These are phyloP conservation scores for Dolichoris vasculosae DNA, from an alignment of 1,140 invertebrate species.

Conservation along the genomic window DNA sequence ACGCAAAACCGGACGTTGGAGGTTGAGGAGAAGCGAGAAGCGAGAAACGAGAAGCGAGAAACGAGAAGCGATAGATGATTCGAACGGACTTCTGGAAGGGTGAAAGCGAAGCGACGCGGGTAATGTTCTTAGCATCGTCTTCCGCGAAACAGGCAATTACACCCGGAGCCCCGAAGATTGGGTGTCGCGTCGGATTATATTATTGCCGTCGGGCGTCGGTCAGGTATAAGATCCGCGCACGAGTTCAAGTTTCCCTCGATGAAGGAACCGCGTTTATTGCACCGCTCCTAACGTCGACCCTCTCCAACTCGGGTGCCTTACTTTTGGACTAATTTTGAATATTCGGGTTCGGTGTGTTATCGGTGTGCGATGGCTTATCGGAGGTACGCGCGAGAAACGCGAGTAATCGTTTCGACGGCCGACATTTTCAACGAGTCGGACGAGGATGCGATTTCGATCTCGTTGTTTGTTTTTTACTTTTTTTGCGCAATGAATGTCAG, in stretches of 20 bases:
- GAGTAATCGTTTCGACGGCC: background rate
- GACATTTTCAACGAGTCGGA: too few relatives aligned
- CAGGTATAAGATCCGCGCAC: background rate
- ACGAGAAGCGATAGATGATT: too few relatives aligned
- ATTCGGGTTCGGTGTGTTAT: background rate
- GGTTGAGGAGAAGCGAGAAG: background rate
- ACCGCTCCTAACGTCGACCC: background rate
- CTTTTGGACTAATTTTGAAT: background rate
- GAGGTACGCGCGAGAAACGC: background rate
- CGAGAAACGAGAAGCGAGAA: background rate
- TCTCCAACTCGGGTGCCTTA: background rate
- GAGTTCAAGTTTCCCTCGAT: background rate
- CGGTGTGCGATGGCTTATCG: too few relatives aligned
- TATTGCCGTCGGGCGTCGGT: background rate
- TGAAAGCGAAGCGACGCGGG: background rate
- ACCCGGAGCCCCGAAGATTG: background rate
- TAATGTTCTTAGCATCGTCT: background rate
- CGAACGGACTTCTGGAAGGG: background rate
- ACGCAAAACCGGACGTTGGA: too few relatives aligned
- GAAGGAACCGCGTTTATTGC: background rate
- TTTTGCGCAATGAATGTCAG: too few relatives aligned
- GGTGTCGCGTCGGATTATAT: background rate
- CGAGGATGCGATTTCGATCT: too few relatives aligned
- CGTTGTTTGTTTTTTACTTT: too few relatives aligned
- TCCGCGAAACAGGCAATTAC: conserved; percentile 11